Evolutionary conservation across 2,113 vertebrate species (phyloP).

Genomic region (Silurus asotus): DNA sequence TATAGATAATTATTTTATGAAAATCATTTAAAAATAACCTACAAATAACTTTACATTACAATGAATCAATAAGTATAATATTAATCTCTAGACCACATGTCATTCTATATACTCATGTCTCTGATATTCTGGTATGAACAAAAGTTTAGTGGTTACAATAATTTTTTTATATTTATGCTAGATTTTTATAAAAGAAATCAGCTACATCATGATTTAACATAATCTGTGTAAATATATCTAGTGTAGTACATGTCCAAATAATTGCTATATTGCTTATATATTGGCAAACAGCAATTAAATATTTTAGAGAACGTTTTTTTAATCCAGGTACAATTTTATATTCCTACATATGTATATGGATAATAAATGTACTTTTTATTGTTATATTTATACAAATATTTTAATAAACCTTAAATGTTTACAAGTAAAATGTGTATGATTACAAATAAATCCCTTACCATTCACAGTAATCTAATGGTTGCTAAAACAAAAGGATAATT

Average conservation of each 20-base stretch:
- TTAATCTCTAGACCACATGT: background rate
- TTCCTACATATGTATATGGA: background rate
- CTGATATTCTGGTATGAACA: too few relatives aligned
- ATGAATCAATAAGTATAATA: too few relatives aligned
- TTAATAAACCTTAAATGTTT: too few relatives aligned
- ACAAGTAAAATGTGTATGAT: too few relatives aligned
- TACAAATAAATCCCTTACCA: too few relatives aligned
- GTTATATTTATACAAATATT: background rate
- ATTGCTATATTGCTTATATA: background rate
- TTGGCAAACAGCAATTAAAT: background rate
- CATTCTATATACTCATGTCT: too few relatives aligned
- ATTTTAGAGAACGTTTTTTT: background rate
- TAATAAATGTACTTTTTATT: background rate
- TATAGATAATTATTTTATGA: too few relatives aligned
- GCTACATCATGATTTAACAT: background rate
- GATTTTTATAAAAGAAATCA: background rate
- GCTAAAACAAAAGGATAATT: background rate
- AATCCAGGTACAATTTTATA: background rate
- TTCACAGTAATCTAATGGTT: too few relatives aligned
- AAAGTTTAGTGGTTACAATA: too few relatives aligned
- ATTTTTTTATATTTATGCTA: too few relatives aligned
- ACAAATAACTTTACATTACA: too few relatives aligned
- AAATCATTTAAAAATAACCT: too few relatives aligned
- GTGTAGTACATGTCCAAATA: background rate
- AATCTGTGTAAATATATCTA: background rate